Evolutionary conservation across 1,140 invertebrate genomes (phyloP), one percentile per base, ranked within the genome.

Genomic region (Scaptodrosophila lebanonensis): DNA sequence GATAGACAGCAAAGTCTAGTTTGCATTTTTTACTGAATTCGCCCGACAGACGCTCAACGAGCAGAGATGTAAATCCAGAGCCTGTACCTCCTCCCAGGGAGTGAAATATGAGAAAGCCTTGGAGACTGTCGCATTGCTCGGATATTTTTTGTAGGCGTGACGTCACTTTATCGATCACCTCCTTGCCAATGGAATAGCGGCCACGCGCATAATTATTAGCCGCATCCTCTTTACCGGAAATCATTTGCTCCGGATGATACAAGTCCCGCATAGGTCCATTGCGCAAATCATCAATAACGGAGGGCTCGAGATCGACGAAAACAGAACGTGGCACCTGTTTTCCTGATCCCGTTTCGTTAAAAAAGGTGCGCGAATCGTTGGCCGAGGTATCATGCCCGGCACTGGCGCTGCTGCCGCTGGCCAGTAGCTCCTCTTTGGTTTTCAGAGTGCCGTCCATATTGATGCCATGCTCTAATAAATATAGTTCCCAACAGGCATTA

Each of bases 201-300:
- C 94, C 94, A 16, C 94, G 88, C 7, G 93, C 94, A 73, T 94
- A 94, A 87, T 95, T 95, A 84, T 95, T 95, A 0, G 93, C 93
- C 0, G 93, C 93, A 83, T 95, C 93, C 75, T 94, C 93, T 66
- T 93, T 94, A n/a, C 93, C 93, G 7, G 90, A 91, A 27, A 93
- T 92, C 50, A 94, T 73, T 70, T 93, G 91, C 53, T 93, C 92
- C 0, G 93, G 93, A 84, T 93, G 92, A 77, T 89, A 90, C 1
- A 93, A 87, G 62, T 91, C 88, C 2, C 89, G 88, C 73, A 91
- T 92, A 4, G 87, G 88, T 1, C 91, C 91, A 17, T 88, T 90
- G 20, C 91, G 88, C n/a, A 93, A 89, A 63, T 92, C 90, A 59
- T 92, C 92, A 42, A 86, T 71, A 12, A 87, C 82, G 25, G 75